phyloP scores from a whole-genome alignment of 1,140 invertebrate species.

The Scaptodrosophila lebanonensis region DNA sequence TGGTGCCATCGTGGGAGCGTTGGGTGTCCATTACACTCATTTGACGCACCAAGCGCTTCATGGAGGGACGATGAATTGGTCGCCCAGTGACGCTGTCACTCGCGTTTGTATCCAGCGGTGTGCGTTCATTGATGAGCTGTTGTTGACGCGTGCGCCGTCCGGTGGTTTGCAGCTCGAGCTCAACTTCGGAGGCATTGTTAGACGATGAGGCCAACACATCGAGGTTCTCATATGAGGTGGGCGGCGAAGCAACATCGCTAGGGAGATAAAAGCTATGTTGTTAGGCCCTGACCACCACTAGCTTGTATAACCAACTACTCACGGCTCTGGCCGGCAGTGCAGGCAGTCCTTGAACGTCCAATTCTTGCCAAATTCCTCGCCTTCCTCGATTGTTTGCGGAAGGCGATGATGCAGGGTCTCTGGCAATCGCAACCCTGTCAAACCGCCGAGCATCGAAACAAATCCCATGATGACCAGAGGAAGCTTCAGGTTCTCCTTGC shows the following conservation, averaged over 20 bases:
- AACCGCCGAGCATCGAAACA: constrained; percentile 86
- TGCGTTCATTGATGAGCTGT: constrained; percentile 65
- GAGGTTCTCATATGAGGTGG: constrained; percentile 81
- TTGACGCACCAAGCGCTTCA: constrained; percentile 84
- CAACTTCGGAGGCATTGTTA: constrained; percentile 63
- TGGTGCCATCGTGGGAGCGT: constrained; percentile 84
- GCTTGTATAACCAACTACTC: constrained; percentile 29
- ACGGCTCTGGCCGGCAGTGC: constrained; percentile 82
- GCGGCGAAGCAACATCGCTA: constrained; percentile 50
- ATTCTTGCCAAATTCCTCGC: constrained; percentile 91
- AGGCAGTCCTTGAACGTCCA: constrained; percentile 86
- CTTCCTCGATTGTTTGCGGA: constrained; percentile 91
- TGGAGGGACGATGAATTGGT: constrained; percentile 78
- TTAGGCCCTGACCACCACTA: neutral
- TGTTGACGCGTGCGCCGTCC: constrained; percentile 26
- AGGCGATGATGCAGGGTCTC: constrained; percentile 88
- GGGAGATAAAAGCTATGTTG: neutral
- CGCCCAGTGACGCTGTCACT: constrained; percentile 34
- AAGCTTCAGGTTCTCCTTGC: constrained; percentile 88
- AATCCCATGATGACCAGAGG: constrained; percentile 89
- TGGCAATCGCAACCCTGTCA: constrained; percentile 87
- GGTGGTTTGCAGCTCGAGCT: constrained; percentile 49
- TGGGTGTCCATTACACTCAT: constrained; percentile 88
- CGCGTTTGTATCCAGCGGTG: constrained; percentile 66
- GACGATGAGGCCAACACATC: constrained; percentile 79